Evolutionary conservation across 2,113 vertebrate species (phyloP).

Genomic region (Salminus brasiliensis): DNA sequence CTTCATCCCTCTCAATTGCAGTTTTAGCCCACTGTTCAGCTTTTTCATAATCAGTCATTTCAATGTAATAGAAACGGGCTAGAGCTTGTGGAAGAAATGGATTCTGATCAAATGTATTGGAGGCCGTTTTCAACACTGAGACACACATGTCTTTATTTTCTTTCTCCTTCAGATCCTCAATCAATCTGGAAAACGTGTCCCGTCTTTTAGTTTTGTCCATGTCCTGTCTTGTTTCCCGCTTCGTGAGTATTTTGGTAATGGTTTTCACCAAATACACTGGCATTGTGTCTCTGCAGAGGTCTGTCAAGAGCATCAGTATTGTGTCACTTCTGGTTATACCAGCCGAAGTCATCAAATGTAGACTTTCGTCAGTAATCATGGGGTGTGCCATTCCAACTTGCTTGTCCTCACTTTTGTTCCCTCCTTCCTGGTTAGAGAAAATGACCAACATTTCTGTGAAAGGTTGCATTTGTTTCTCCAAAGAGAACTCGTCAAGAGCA

Average conservation of each 20-base stretch:
- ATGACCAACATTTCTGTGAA: constrained; percentile 37
- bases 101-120: not conserved
- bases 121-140: constrained; percentile 32
- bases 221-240: constrained; percentile 33
- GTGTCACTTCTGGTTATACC: constrained; percentile 49
- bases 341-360: not conserved
- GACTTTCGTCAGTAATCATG: constrained; percentile 33
- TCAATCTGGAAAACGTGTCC: constrained; percentile 56
- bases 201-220: not conserved
- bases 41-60: not conserved
- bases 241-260: constrained; percentile 55
- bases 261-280: not conserved
- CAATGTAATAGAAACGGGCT: constrained; percentile 55
- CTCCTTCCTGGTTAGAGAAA: constrained; percentile 9
- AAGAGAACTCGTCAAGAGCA: not conserved
- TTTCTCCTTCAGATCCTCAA: not conserved
- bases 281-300: not conserved
- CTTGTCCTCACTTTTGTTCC: not conserved
- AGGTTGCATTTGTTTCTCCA: constrained; percentile 52
- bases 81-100: constrained; percentile 53
- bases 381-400: constrained; percentile 51
- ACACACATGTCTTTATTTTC: not conserved
- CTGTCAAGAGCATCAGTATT: not conserved
- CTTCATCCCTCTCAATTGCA: constrained; percentile 31
- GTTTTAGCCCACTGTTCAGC: constrained; percentile 51